Conservation (phyloP, 2,797 vertebrate species). For the Dryobates pubescens region DNA sequence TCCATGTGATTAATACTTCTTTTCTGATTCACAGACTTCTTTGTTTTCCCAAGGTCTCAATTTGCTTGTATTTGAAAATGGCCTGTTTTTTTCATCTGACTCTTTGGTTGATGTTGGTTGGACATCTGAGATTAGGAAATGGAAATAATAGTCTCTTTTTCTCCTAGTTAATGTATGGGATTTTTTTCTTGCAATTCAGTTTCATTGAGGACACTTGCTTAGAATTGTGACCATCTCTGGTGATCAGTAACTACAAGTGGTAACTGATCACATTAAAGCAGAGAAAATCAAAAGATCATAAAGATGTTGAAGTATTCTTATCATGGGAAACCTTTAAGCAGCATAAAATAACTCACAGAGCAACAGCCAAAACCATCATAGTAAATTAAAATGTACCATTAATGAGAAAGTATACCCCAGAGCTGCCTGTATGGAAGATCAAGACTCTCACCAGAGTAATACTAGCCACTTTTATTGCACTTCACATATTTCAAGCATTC, state of each 20-base stretch:
- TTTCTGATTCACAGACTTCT: neutral
- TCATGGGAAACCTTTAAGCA: neutral
- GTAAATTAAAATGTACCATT: slow-evolving; percentile 16
- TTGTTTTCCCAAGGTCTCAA: neutral
- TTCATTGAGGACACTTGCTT: neutral
- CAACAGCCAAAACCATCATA: neutral
- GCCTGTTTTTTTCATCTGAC: neutral
- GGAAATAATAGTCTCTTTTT: neutral
- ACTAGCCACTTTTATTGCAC: neutral
- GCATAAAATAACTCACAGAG: neutral
- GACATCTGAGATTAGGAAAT: neutral
- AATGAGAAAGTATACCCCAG: neutral
- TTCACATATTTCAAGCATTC: neutral
- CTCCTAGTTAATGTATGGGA: neutral
- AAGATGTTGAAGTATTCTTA: neutral
- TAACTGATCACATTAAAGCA: neutral
- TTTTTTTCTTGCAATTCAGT: neutral
- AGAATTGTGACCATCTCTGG: neutral
- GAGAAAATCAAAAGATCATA: neutral
- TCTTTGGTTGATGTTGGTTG: neutral
- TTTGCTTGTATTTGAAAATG: neutral
- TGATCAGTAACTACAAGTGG: neutral
- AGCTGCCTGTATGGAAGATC: slow-evolving; percentile 5
- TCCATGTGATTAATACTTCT: neutral
- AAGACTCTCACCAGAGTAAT: neutral